Base-by-base conservation (phyloP, 2,113 vertebrate species). In the Hyperopisus bebe region DNA sequence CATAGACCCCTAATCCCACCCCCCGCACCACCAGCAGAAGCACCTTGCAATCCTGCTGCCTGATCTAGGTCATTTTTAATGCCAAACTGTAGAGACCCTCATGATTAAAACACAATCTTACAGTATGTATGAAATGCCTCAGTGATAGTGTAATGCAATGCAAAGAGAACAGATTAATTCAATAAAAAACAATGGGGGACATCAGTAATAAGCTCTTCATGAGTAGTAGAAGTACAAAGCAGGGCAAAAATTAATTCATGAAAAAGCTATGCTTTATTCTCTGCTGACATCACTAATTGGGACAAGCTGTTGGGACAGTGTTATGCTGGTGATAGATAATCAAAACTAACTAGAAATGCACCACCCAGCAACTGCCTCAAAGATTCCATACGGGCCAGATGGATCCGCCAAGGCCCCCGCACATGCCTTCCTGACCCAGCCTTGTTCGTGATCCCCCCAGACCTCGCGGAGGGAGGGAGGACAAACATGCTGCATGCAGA, bases 231-330 rank as follows among this genome's bases (percentile, higher is more conserved):
- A 77, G 74, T 19, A 42, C 31, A 80, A 80, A 80, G 74, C 62
- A 0, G 91, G 92, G 94, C 94, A 94, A 94, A 77, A 93, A 94
- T 95, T 94, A 94, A 95, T 92, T 95, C 94, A 95, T 94, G 92
- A 92, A 93, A 94, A 93, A 93, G 90, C 91, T 90, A 93, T 93
- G 93, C 89, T 88, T 89, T 89, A 90, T 91, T 94, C 94, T 94
- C 91, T 92, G 42, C 93, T 94, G 94, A 95, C 94, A 93, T 94
- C 94, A 93, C 93, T 95, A 95, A 95, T 95, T 94, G 94, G 90
- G 93, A 95, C 95, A 95, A 95, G 94, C 93, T 95, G 94, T 92
- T 93, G 62, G 6, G 87, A 90, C 91, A 92, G 93, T 89, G 90
- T 93, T 91, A 91, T 77, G 90, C 53, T 8, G 74, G 17, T 80